Evolutionary conservation across 2,113 vertebrate genomes (phyloP), one percentile per base, ranked within the genome.

Genomic region (Glareola pratincola): DNA sequence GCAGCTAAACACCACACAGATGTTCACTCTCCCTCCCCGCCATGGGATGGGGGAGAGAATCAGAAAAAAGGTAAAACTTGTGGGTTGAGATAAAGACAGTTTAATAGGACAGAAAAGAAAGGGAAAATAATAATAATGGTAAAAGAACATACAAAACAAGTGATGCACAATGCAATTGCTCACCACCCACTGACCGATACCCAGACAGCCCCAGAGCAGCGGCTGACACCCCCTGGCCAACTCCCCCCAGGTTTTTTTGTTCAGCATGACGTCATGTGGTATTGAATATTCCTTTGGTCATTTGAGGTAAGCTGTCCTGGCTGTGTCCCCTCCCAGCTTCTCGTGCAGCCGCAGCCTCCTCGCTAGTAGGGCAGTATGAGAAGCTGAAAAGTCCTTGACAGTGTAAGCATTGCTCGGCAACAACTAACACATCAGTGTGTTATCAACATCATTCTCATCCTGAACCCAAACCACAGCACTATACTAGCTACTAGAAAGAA

Each of bases 11-110:
- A 41, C 37, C 62, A 30, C 36, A 39, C 62, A 30, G 37, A 30
- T 3, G 6, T 64, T 64, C 8, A 14, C 62, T 64, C 18, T 9
- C 22, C n/a, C n/a, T n/a, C n/a, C 23, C 27, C 8, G 0, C 8
- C 12, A 12, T 64, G 37, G 37, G 37, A 64, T 30, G 62, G 17
- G 18, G 62, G 27, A 41, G 37, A 41, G 12, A 41, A 41, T 64
- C 18, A 14, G 37, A 21, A 41, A 64, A 41, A 41, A 30, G 37
- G 62, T 41, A 41, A 41, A 64, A 41, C 37, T 64, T 4, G 2
- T 20, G 62, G 18, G 37, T 20, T 64, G 62, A 64, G 37, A 64
- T 30, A 64, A 41, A 41, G 62, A 64, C 26, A 29, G 37, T 41
- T 41, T 30, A 30, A 64, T 30, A 41, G 18, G 37, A 41, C 62